Conservation (phyloP, 2,797 vertebrate species). For the Cirrhinus mrigala region DNA sequence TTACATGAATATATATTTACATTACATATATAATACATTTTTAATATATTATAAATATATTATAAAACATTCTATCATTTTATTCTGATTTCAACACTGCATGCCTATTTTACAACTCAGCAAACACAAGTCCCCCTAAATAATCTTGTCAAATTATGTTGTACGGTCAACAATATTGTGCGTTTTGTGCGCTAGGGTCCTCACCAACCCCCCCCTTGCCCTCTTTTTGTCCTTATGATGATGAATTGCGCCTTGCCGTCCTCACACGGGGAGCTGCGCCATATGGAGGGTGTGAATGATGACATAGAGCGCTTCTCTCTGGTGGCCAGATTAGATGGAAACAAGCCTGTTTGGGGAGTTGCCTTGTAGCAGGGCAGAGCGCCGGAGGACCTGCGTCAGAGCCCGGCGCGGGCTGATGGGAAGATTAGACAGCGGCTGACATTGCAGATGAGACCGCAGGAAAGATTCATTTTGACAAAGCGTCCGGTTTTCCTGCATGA, state of each 20-base stretch:
- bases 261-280: conserved; percentile 14
- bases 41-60: background rate
- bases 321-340: conserved; percentile 56
- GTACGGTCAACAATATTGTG: conserved; percentile 6
- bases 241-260: conserved; percentile 44
- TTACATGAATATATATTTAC: too few species aligned
- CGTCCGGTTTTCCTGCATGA: background rate
- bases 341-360: conserved; percentile 54
- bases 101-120: background rate
- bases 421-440: conserved; percentile 50
- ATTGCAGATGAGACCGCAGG: conserved; percentile 37
- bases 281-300: conserved; percentile 51
- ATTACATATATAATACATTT: too few species aligned
- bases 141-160: conserved; percentile 9
- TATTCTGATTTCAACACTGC: background rate
- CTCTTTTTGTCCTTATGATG: conserved; percentile 46
- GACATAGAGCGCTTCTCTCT: conserved; percentile 49
- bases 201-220: background rate
- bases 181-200: background rate
- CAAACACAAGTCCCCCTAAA: background rate
- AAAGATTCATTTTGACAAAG: conserved; percentile 38
- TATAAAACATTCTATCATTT: background rate
- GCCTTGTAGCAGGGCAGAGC: conserved; percentile 49
- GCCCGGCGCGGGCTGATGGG: conserved; percentile 37
- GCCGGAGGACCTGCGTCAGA: conserved; percentile 46